These are phyloP conservation scores for Acanthopagrus latus DNA, from an alignment of 2,797 vertebrate species.

Conservation along the genomic window DNA sequence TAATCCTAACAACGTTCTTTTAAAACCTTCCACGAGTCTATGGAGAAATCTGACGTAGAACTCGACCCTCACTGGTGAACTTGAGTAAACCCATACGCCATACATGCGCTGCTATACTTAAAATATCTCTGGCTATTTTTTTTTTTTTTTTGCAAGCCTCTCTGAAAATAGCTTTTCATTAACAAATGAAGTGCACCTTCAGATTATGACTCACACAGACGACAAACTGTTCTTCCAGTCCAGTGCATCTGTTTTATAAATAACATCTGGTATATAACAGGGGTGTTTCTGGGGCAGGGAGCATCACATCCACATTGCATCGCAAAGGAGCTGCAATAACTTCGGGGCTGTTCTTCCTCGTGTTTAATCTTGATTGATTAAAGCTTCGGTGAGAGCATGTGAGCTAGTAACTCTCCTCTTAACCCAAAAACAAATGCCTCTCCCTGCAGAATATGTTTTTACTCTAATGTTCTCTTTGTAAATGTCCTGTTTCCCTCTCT, in stretches of 20 bases:
- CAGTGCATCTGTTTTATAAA: slow-evolving; percentile 23
- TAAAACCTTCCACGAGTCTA: background rate
- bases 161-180: slow-evolving; percentile 53
- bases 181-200: slow-evolving; percentile 47
- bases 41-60: background rate
- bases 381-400: background rate
- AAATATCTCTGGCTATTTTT: slow-evolving; percentile 38
- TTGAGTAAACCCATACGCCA: background rate
- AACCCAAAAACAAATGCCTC: slow-evolving; percentile 9
- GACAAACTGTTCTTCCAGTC: slow-evolving; percentile 31
- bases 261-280: slow-evolving; percentile 32
- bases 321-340: background rate
- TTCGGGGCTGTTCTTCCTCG: background rate
- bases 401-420: background rate
- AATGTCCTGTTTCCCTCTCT: background rate
- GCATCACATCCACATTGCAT: slow-evolving; percentile 2
- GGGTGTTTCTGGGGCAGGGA: slow-evolving; percentile 34
- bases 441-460: background rate
- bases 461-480: background rate
- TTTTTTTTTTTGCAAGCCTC: background rate
- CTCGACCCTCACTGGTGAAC: background rate
- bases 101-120: background rate
- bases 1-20: background rate
- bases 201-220: slow-evolving; percentile 58
- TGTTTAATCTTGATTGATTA: background rate